Percentiles rank a stretch among this genome's conserved stretches.
Evolutionary conservation across 2,888 invertebrate species (phyloP).

Genomic region (Dryomyza anilis): DNA sequence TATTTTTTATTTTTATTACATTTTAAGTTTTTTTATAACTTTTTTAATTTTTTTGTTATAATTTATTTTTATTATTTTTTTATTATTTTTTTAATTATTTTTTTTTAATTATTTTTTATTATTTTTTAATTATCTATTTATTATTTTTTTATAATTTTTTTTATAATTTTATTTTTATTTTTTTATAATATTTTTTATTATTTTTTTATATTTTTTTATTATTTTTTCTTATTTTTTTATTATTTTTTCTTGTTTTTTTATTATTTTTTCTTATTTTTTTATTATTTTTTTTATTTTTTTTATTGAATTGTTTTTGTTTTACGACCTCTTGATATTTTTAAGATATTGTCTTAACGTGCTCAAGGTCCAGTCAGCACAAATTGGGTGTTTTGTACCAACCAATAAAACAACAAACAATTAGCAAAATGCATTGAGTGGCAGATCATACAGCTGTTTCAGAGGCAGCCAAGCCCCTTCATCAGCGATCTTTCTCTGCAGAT

Average conservation of each 20-base stretch:
- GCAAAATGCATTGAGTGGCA: too few species aligned
- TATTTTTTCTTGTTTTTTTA: background rate
- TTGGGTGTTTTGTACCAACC: too few species aligned
- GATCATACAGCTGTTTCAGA: too few species aligned
- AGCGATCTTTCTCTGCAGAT: too few species aligned
- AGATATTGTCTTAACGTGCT: too few species aligned
- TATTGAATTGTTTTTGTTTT: too few species aligned
- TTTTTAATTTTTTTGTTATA: background rate
- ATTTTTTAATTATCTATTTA: constrained; percentile 16
- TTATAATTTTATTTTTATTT: background rate
- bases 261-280: background rate
- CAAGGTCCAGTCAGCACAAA: too few species aligned
- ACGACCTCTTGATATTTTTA: too few species aligned
- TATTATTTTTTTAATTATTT: background rate
- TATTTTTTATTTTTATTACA: background rate
- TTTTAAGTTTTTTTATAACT: background rate
- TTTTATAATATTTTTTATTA: background rate
- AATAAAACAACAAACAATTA: too few species aligned
- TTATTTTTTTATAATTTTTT: constrained; percentile 29
- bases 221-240: background rate
- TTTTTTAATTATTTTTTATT: background rate
- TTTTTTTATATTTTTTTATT: background rate
- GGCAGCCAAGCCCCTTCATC: too few species aligned
- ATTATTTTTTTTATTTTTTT: too few species aligned
- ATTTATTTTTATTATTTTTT: background rate